Conservation (phyloP, 2,888 invertebrate species). For the Lamellibrachia columna region DNA sequence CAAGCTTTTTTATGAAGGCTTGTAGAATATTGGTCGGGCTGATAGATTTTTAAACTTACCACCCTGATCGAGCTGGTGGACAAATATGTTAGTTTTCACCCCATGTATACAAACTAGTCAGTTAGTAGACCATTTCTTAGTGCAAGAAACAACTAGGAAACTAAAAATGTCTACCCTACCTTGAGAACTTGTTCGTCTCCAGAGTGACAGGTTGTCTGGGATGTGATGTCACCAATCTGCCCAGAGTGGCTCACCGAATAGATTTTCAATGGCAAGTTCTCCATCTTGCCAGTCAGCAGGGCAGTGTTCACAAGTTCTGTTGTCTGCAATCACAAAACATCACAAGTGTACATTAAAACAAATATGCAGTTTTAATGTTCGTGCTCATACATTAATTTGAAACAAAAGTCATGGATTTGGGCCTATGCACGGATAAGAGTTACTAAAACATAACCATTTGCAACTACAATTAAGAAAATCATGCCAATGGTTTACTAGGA, state of each 20-base stretch:
- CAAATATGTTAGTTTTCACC: too few relatives aligned
- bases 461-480: neutral
- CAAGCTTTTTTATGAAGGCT: too few relatives aligned
- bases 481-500: neutral
- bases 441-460: too few relatives aligned
- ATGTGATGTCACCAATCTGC: slow-evolving; percentile 92
- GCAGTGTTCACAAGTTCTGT: slow-evolving; percentile 96
- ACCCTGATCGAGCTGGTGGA: too few relatives aligned
- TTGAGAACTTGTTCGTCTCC: slow-evolving; percentile 95
- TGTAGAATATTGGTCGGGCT: too few relatives aligned
- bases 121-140: neutral
- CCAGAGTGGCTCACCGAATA: slow-evolving; percentile 94
- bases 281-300: slow-evolving; percentile 90
- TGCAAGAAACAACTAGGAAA: neutral
- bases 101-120: too few relatives aligned
- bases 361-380: neutral
- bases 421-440: too few relatives aligned
- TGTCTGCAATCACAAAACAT: slow-evolving; percentile 73
- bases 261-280: slow-evolving; percentile 93
- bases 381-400: neutral
- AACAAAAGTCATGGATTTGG: too few relatives aligned
- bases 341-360: neutral
- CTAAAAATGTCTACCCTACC: slow-evolving; percentile 70
- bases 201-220: slow-evolving; percentile 93
- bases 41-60: too few relatives aligned